A percentile compares a stretch with the other conserved stretches of the same genome.
Conservation (phyloP, 1,140 invertebrate genomes). For the Macrobrachium rosenbergii region DNA sequence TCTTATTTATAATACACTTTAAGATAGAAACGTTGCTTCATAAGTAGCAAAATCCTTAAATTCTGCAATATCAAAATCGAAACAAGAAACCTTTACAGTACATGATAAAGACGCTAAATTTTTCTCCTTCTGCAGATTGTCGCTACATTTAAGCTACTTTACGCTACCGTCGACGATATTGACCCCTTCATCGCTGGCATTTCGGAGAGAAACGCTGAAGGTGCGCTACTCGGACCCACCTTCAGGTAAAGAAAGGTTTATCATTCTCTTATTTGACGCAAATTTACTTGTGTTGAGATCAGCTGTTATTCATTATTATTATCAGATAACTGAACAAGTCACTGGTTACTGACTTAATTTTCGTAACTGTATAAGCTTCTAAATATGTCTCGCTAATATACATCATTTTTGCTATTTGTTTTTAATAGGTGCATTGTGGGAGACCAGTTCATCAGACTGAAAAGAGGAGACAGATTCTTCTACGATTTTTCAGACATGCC, state of each 20-base stretch:
- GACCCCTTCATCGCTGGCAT: constrained; percentile 86
- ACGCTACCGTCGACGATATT: constrained; percentile 80
- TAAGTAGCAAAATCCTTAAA: no score
- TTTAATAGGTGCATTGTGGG: constrained; percentile 78
- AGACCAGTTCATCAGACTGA: constrained; percentile 81
- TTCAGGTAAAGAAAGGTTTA: constrained; percentile 73
- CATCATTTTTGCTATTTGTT: background rate
- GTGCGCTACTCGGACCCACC: constrained; percentile 84
- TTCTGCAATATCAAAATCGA: background rate
- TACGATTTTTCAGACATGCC: constrained; percentile 59
- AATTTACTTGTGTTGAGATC: background rate
- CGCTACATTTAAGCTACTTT: constrained; percentile 69
- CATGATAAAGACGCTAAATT: background rate
- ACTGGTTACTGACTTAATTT: background rate
- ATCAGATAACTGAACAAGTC: background rate
- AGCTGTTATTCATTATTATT: background rate
- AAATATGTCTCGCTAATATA: background rate
- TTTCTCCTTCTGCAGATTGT: constrained; percentile 31
- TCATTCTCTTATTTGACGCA: background rate
- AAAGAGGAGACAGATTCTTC: constrained; percentile 73
- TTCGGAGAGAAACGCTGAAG: constrained; percentile 77
- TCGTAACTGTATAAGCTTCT: background rate
- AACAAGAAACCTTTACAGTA: background rate
- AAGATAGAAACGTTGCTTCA: no score
- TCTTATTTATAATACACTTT: no score